Evolutionary conservation across 2,113 vertebrate genomes (phyloP).

Genomic region (Nibea albiflora): DNA sequence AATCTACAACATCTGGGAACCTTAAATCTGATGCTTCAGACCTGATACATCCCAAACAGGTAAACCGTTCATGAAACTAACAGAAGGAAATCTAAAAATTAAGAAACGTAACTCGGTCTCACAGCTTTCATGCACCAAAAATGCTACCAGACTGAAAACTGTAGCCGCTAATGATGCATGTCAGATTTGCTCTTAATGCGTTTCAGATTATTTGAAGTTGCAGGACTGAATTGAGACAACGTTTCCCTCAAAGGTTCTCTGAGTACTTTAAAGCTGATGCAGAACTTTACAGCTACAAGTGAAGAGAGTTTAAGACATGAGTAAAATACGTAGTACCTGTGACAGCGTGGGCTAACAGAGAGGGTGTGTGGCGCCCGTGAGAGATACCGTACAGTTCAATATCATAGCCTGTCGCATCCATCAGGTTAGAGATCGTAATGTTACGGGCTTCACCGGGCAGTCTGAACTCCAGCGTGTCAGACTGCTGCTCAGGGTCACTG

Average conservation of each 20-base stretch:
- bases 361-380: slow-evolving; percentile 79
- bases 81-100: not conserved
- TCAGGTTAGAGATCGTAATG: slow-evolving; percentile 76
- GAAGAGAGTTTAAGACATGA: slow-evolving; percentile 35
- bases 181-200: slow-evolving; percentile 25
- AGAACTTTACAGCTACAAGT: not conserved
- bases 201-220: not conserved
- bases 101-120: not conserved
- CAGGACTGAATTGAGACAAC: not conserved
- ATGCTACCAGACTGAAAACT: not conserved
- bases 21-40: not conserved
- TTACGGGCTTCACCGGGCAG: slow-evolving; percentile 67
- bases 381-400: slow-evolving; percentile 83
- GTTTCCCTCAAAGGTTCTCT: not conserved
- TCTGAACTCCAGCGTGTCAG: slow-evolving; percentile 80
- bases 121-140: not conserved
- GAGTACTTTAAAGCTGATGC: not conserved
- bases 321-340: slow-evolving; percentile 83
- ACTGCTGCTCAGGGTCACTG: slow-evolving; percentile 80
- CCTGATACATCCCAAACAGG: too few relatives aligned
- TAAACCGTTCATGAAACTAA: not conserved
- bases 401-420: slow-evolving; percentile 83
- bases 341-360: slow-evolving; percentile 76
- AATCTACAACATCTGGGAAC: not conserved
- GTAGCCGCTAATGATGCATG: slow-evolving; percentile 23